Evolutionary conservation across 2,797 vertebrate genomes (phyloP).

Genomic region (Hephaestus fuliginosus): DNA sequence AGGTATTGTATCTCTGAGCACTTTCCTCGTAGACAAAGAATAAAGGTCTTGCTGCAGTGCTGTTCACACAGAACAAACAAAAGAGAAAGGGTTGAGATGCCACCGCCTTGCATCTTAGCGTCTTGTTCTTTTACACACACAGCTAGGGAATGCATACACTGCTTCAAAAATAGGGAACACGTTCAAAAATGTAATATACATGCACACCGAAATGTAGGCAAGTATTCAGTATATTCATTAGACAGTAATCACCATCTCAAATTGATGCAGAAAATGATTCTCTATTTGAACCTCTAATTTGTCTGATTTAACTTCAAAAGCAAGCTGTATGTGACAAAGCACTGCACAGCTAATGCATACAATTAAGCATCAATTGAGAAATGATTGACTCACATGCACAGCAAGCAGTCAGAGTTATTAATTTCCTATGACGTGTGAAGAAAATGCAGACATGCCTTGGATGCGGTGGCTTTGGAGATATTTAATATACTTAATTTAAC

Average conservation of each 20-base stretch:
- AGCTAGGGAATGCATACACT: constrained; percentile 25
- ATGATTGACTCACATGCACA: constrained; percentile 47
- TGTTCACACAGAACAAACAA: constrained; percentile 19
- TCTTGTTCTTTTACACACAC: constrained; percentile 19
- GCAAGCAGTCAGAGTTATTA: constrained; percentile 15
- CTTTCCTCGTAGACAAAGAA: constrained; percentile 21
- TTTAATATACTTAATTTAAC: constrained; percentile 44
- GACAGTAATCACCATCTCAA: constrained; percentile 51
- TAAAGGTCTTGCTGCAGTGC: constrained; percentile 16
- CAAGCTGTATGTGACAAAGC: constrained; percentile 43
- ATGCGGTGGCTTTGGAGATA: constrained; percentile 45
- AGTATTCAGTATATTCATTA: constrained; percentile 37
- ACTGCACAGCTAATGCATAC: constrained; percentile 49
- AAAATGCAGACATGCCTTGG: constrained; percentile 40
- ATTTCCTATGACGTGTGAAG: constrained; percentile 34
- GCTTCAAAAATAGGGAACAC: constrained; percentile 19
- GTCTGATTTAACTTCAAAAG: constrained; percentile 61
- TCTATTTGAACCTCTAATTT: constrained; percentile 56
- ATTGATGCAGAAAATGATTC: constrained; percentile 49
- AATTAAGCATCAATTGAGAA: constrained; percentile 59
- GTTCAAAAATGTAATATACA: background rate
- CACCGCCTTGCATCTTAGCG: background rate
- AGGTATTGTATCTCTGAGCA: constrained; percentile 18
- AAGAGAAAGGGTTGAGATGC: background rate
- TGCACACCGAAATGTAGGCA: constrained; percentile 9